Base-by-base conservation (phyloP, 2,888 invertebrate species). In the Mythimna lalbum region DNA sequence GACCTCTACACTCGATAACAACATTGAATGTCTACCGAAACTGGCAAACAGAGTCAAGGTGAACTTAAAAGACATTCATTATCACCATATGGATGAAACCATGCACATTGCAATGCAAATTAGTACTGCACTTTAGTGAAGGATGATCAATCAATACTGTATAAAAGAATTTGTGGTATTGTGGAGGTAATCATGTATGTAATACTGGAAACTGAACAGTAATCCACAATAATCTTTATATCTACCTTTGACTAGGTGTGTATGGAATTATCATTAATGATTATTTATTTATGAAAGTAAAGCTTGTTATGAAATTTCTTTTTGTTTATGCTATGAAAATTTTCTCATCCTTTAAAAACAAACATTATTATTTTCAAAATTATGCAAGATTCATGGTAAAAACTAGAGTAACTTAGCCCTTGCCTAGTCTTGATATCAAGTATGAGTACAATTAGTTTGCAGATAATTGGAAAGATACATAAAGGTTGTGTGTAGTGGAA, bases 11-110 rank as follows among this genome's bases (percentile, higher is more conserved):
- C 64, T 81, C 76, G 76, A 80, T 82, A 83, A 79, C 66, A 70
- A 59, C 78, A 80, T 78, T 72, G 72, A 76, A 67, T 77, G 63
- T 76, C 75, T 79, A 83, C 84, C 82, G 59, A 88, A 90, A 88
- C 88, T 73, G 84, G 87, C 76, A 85, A 89, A 86, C 80, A 88
- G 78, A 80, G 86, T 82, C 90, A 90, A 91, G 91, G 91, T 87
- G 81, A 86, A 67, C 60, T 74, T 68, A 66, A 76, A 63, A 62
- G 69, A 66, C 65, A 77, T 75, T 74, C 50, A 69, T 69, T 78
- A 76, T 70, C 68, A 60, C 27, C 61, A 73, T 66, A 77, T 66
- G 68, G 56, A 75, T 77, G 55, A 52, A 39, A 9, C 39, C 64
- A 69, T 63, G 55, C 52, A 66, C 47, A 73, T 70, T 76, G 59